These are phyloP conservation scores for Labrus mixtus DNA, from an alignment of 2,113 vertebrate species.

Conservation along the genomic window DNA sequence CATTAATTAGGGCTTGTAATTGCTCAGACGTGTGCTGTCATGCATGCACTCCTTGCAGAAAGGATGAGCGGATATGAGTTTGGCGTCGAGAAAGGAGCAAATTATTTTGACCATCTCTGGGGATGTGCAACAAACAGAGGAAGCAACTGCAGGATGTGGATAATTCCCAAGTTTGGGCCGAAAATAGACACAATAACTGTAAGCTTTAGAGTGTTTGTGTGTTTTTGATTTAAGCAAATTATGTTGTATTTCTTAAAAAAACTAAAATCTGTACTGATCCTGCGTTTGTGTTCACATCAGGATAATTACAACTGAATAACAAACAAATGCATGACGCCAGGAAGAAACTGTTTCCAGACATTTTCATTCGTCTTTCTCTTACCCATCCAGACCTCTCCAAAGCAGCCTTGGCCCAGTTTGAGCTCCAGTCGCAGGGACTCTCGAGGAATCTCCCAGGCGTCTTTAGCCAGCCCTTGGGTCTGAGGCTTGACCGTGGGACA, in stretches of 20 bases:
- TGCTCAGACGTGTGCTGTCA: slow-evolving; percentile 63
- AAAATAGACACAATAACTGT: slow-evolving; percentile 54
- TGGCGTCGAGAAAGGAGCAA: background rate
- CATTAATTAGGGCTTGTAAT: slow-evolving; percentile 71
- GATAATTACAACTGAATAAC: background rate
- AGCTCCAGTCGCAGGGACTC: slow-evolving; percentile 96
- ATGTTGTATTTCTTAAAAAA: slow-evolving; percentile 14
- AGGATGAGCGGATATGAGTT: slow-evolving; percentile 33
- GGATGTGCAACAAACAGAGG: slow-evolving; percentile 65
- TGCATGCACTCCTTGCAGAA: slow-evolving; percentile 30
- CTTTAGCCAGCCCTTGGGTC: slow-evolving; percentile 97
- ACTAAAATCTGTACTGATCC: background rate
- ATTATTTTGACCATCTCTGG: slow-evolving; percentile 36
- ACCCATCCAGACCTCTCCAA: slow-evolving; percentile 99
- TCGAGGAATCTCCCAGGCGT: slow-evolving; percentile 98
- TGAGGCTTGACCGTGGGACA: slow-evolving; percentile 99
- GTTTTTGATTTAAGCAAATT: background rate
- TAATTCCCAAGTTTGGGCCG: slow-evolving; percentile 27
- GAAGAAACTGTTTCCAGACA: background rate
- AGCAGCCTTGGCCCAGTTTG: slow-evolving; percentile 98
- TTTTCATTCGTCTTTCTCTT: slow-evolving; percentile 70
- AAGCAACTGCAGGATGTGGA: slow-evolving; percentile 69
- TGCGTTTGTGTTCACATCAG: background rate
- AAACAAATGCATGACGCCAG: background rate
- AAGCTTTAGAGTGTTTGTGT: background rate